phyloP scores from a whole-genome alignment of 2,797 vertebrate species.

The Helicolenus hilgendorfi region DNA sequence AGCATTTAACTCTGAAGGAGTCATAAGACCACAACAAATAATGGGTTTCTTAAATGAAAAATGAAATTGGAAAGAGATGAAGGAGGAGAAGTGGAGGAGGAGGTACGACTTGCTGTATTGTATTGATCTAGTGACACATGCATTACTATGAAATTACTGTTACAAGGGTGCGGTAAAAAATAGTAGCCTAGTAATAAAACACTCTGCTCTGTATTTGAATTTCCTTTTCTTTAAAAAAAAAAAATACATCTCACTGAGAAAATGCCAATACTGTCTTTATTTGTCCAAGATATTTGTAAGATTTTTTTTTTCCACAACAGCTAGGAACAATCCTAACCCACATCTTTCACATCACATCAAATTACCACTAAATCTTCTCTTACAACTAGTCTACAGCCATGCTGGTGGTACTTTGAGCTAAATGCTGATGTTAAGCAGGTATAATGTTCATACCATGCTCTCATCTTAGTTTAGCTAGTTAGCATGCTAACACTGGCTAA shows the following conservation, averaged over 20 bases:
- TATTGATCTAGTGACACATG: neutral
- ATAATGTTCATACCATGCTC: neutral
- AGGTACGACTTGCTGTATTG: neutral
- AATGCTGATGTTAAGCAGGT: neutral
- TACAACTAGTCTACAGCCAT: no score
- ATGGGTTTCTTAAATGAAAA: slow-evolving; percentile 15
- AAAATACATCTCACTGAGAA: neutral
- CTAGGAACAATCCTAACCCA: neutral
- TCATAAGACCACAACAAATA: neutral
- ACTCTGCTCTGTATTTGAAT: neutral
- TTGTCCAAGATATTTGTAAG: neutral
- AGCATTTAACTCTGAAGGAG: slow-evolving; percentile 3
- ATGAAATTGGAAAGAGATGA: slow-evolving; percentile 3
- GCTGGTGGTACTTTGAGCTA: no score
- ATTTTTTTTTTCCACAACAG: neutral
- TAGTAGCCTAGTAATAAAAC: neutral
- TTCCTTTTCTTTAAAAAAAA: neutral
- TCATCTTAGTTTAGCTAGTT: no score
- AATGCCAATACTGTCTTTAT: neutral
- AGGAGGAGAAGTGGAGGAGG: neutral
- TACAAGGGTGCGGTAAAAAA: neutral
- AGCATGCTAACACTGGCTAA: no score
- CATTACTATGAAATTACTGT: neutral
- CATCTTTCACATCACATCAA: neutral
- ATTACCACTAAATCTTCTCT: neutral